These are phyloP conservation scores for Drosophila bunnanda DNA, from an alignment of 2,888 invertebrate species.

Conservation along the genomic window DNA sequence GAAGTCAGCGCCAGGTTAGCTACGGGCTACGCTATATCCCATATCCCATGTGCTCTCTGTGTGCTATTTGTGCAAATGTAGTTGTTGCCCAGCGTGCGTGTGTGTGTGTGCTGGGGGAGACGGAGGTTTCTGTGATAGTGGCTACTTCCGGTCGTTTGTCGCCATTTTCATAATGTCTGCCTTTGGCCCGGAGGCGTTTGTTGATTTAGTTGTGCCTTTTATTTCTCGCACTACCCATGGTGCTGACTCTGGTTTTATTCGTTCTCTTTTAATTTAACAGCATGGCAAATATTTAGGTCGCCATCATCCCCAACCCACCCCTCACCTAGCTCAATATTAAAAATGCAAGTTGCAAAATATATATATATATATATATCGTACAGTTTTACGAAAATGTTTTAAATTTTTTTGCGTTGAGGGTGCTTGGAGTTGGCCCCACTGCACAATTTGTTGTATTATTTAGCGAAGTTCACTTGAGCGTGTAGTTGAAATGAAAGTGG, in stretches of 20 bases:
- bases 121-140: slow-evolving; percentile 19
- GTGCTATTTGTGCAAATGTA: slow-evolving; percentile 4
- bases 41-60: slow-evolving; percentile 25
- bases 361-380: slow-evolving; percentile 5
- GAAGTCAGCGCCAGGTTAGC: slow-evolving; percentile 67
- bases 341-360: slow-evolving; percentile 57
- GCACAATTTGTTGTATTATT: slow-evolving; percentile 59
- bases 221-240: slow-evolving; percentile 14
- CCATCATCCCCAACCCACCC: slow-evolving; percentile 12
- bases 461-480: slow-evolving; percentile 70
- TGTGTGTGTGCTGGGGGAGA: slow-evolving; percentile 31
- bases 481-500: slow-evolving; percentile 61
- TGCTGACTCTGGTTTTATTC: slow-evolving; percentile 24
- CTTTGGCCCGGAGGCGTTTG: slow-evolving; percentile 60
- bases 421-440: slow-evolving; percentile 30
- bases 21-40: slow-evolving; percentile 61
- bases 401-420: slow-evolving; percentile 20
- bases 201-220: slow-evolving; percentile 58
- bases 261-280: slow-evolving; percentile 64
- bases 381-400: slow-evolving; percentile 22
- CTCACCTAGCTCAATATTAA: slow-evolving; percentile 58
- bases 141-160: slow-evolving; percentile 77
- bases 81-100: slow-evolving; percentile 3
- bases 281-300: slow-evolving; percentile 74
- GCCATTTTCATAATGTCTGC: slow-evolving; percentile 74